Percentiles rank a stretch among this genome's conserved stretches.
Conservation (phyloP, 2,113 vertebrate genomes). For the Zosterops japonicus region DNA sequence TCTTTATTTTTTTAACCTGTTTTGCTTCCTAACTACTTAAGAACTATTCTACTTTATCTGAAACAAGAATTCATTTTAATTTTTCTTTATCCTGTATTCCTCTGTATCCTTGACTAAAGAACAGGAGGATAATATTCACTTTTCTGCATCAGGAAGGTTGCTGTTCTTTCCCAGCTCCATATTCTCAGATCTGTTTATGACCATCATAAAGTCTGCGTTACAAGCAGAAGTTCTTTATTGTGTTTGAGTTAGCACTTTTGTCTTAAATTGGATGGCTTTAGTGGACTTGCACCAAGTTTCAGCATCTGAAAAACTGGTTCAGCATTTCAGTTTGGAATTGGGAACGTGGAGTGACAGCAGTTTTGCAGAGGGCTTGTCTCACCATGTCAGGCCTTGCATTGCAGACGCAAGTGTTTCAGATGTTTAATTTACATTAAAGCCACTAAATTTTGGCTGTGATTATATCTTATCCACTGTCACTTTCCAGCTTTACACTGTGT, state of each 20-base stretch:
- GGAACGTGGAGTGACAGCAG: neutral
- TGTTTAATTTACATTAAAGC: neutral
- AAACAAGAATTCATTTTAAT: neutral
- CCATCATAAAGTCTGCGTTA: neutral
- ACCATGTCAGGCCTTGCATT: neutral
- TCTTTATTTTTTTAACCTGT: neutral
- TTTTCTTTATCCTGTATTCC: neutral
- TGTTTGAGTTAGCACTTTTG: neutral
- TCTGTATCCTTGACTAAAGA: neutral
- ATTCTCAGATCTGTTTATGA: neutral
- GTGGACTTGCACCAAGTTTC: neutral
- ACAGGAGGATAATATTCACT: neutral
- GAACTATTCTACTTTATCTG: neutral
- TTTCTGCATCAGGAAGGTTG: neutral
- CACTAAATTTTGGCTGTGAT: neutral
- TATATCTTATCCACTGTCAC: neutral
- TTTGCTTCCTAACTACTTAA: neutral
- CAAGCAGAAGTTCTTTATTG: neutral
- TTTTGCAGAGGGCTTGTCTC: neutral
- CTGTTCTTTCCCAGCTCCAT: neutral
- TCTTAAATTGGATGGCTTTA: neutral
- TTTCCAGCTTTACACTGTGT: neutral
- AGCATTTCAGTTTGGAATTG: neutral
- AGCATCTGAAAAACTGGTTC: neutral
- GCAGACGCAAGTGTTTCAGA: neutral